Evolutionary conservation across 1,140 invertebrate species (phyloP).

Genomic region (Drosophila trapezifrons): DNA sequence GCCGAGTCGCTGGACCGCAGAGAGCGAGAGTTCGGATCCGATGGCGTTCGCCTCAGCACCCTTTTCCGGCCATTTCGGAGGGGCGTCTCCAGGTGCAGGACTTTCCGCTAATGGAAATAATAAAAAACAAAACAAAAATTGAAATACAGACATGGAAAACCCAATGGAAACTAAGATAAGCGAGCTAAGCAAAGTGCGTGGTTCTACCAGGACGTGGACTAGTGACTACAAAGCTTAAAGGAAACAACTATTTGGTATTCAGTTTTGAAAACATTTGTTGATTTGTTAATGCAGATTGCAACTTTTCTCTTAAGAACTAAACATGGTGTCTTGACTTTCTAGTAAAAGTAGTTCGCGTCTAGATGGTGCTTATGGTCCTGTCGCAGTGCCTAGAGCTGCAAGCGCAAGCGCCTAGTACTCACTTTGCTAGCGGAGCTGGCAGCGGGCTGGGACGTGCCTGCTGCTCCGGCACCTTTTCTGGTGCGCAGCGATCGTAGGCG

Average conservation of each 20-base stretch:
- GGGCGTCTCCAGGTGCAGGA: slow-evolving; percentile 63
- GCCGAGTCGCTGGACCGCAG: slow-evolving; percentile 9
- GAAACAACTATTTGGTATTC: slow-evolving; percentile 43
- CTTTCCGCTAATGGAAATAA: slow-evolving; percentile 47
- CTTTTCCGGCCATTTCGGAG: slow-evolving; percentile 70
- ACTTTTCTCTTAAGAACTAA: slow-evolving; percentile 31
- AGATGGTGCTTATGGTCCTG: slow-evolving; percentile 12
- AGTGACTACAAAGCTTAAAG: slow-evolving; percentile 12
- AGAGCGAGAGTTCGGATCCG: slow-evolving; percentile 1
- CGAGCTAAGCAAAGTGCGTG: slow-evolving; percentile 10
- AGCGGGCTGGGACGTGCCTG: slow-evolving; percentile 12
- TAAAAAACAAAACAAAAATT: slow-evolving; percentile 30
- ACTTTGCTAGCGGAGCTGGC: slow-evolving; percentile 60
- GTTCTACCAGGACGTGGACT: slow-evolving; percentile 7
- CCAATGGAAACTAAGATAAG: slow-evolving; percentile 19
- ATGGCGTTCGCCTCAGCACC: slow-evolving; percentile 34
- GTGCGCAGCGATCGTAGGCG: slow-evolving; percentile 57
- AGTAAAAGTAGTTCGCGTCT: not conserved
- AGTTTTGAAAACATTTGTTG: slow-evolving; percentile 50
- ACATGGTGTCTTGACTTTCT: slow-evolving; percentile 6
- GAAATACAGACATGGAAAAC: slow-evolving; percentile 19
- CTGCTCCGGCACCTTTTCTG: slow-evolving; percentile 16
- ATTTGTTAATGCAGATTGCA: slow-evolving; percentile 48
- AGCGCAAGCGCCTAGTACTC: slow-evolving; percentile 60
- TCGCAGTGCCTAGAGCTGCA: slow-evolving; percentile 61